Percentiles rank a stretch among this genome's conserved stretches.
These are phyloP conservation scores for Drosophila kikkawai DNA, from an alignment of 1,140 invertebrate genomes.

Conservation along the genomic window DNA sequence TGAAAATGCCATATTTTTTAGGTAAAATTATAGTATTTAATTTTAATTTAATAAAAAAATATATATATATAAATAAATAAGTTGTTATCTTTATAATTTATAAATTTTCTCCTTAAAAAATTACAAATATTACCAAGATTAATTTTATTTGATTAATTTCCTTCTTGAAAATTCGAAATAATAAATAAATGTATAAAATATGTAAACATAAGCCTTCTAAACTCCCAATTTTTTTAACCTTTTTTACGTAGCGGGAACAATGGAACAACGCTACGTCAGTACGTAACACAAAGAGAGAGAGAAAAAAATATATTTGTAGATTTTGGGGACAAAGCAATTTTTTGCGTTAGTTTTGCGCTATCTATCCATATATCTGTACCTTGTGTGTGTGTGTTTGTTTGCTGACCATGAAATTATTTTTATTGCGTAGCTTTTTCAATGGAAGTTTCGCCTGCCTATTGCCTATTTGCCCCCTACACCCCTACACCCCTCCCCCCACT, in stretches of 20 bases:
- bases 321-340: slow-evolving; percentile 64
- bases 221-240: neutral
- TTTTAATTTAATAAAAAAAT: neutral
- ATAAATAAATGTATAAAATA: neutral
- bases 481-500: neutral
- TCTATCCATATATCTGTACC: slow-evolving; percentile 19
- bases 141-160: neutral
- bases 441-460: slow-evolving; percentile 18
- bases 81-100: too few relatives aligned
- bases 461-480: too few relatives aligned
- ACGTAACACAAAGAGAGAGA: slow-evolving; percentile 12
- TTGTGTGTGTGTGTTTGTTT: slow-evolving; percentile 38
- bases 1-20: neutral
- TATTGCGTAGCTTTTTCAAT: slow-evolving; percentile 62
- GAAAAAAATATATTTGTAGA: slow-evolving; percentile 31
- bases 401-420: slow-evolving; percentile 74
- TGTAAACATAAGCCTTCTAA: neutral
- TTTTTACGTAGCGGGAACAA: neutral
- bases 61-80: too few relatives aligned
- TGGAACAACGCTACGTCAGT: slow-evolving; percentile 5
- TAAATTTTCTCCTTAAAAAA: neutral
- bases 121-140: too few relatives aligned
- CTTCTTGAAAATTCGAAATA: neutral
- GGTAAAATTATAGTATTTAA: neutral
- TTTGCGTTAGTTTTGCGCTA: slow-evolving; percentile 52